Percentiles rank a stretch among this genome's conserved stretches.
Evolutionary conservation across 2,113 vertebrate species (phyloP).

Genomic region (Microtus montanus): DNA sequence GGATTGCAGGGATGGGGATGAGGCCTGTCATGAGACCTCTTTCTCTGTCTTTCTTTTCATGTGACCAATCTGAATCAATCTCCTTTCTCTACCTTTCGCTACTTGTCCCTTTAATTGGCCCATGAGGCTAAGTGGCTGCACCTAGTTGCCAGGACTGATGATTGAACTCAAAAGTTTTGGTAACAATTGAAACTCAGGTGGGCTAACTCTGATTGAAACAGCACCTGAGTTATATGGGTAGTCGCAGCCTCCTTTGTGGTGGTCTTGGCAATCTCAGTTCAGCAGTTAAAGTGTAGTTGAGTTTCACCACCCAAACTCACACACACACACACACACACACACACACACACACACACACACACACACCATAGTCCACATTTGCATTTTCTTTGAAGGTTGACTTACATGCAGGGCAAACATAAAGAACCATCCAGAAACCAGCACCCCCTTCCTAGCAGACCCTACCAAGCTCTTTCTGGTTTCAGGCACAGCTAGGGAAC

Average conservation of each 20-base stretch:
- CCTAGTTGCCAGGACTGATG: not conserved
- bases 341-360: not conserved
- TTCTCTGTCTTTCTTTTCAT: not conserved
- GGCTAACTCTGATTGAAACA: not conserved
- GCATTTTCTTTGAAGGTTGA: conserved; percentile 49
- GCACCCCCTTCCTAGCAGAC: not conserved
- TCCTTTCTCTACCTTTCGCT: not conserved
- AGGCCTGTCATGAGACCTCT: not conserved
- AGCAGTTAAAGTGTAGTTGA: not conserved
- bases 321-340: not conserved
- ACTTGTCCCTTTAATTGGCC: not conserved
- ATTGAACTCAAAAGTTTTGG: not conserved
- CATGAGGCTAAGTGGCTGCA: not conserved
- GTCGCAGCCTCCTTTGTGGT: too few relatives aligned
- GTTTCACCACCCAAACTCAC: not conserved
- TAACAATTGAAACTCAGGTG: not conserved
- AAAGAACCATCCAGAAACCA: conserved; percentile 21
- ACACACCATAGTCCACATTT: not conserved
- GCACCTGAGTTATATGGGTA: not conserved
- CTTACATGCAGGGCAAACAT: conserved; percentile 66
- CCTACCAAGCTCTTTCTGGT: conserved; percentile 39
- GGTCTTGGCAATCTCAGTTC: rapidly evolving
- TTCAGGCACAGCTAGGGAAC: not conserved
- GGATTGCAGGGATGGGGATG: not conserved
- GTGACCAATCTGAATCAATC: too few relatives aligned